Evolutionary conservation across 2,113 vertebrate species (phyloP).

Genomic region (Burhinus oedicnemus): DNA sequence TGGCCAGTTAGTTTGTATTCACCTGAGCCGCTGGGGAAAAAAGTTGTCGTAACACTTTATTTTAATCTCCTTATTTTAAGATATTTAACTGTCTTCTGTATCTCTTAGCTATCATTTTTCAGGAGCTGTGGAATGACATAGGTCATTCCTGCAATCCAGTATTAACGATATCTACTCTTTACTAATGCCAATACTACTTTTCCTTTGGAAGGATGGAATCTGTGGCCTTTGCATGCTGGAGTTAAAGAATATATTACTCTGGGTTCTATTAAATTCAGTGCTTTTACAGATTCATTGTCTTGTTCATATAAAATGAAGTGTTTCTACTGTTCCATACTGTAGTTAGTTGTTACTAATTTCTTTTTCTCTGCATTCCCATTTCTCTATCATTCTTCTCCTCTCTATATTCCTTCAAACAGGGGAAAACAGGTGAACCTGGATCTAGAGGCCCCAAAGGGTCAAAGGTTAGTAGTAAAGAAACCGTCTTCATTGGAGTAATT

Average conservation of each 20-base stretch:
- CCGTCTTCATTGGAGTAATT: not conserved
- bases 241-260: not conserved
- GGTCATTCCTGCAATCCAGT: not conserved
- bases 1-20: not conserved
- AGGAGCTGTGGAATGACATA: not conserved
- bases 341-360: slow-evolving; percentile 55
- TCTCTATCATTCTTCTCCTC: slow-evolving; percentile 50
- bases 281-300: not conserved
- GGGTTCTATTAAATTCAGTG: not conserved
- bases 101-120: not conserved
- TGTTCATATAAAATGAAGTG: not conserved
- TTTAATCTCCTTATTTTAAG: slow-evolving; percentile 4
- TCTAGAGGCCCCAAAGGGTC: slow-evolving; percentile 90
- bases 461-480: slow-evolving; percentile 86
- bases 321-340: slow-evolving; percentile 23
- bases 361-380: slow-evolving; percentile 46
- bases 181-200: not conserved
- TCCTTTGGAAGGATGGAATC: not conserved
- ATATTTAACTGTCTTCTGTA: not conserved
- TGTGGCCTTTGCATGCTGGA: not conserved
- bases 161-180: not conserved
- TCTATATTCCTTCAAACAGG: slow-evolving; percentile 77
- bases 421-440: slow-evolving; percentile 91
- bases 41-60: slow-evolving; percentile 12
- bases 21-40: not conserved